A percentile compares a stretch with the other conserved stretches of the same genome.
These are phyloP conservation scores for Flexamia atlantica DNA, from an alignment of 2,888 invertebrate genomes.

Conservation along the genomic window DNA sequence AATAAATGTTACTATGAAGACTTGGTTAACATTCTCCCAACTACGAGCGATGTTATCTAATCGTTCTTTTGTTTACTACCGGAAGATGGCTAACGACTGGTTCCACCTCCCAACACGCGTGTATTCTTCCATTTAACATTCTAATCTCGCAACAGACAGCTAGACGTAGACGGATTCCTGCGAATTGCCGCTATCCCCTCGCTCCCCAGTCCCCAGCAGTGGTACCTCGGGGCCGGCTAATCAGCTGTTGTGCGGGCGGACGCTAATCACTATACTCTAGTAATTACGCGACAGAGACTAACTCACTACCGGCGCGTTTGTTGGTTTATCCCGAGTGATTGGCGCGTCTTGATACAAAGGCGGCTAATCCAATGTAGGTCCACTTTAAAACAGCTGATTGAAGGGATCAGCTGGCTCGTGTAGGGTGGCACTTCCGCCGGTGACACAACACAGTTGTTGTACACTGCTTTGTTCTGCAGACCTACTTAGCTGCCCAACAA, in stretches of 20 bases:
- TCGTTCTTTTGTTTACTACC: constrained; percentile 33
- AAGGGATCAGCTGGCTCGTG: constrained; percentile 26
- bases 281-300: constrained; percentile 6
- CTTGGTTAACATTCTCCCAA: neutral
- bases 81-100: constrained; percentile 16
- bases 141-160: constrained; percentile 24
- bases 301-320: constrained; percentile 5
- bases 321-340: constrained; percentile 37
- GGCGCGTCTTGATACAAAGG: constrained; percentile 36
- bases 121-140: constrained; percentile 11
- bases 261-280: neutral
- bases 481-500: constrained; percentile 33
- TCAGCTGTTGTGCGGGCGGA: neutral
- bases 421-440: constrained; percentile 8
- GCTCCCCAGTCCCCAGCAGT: too few relatives aligned
- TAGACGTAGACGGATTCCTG: neutral
- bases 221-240: too few relatives aligned
- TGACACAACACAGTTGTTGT: constrained; percentile 43
- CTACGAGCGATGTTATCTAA: neutral
- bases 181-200: neutral
- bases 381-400: constrained; percentile 41
- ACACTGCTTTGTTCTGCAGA: constrained; percentile 19
- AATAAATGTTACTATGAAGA: too few relatives aligned
- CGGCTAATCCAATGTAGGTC: constrained; percentile 39
- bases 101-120: constrained; percentile 1